Conservation (phyloP, 2,113 vertebrate species). For the Patagioenas fasciata region DNA sequence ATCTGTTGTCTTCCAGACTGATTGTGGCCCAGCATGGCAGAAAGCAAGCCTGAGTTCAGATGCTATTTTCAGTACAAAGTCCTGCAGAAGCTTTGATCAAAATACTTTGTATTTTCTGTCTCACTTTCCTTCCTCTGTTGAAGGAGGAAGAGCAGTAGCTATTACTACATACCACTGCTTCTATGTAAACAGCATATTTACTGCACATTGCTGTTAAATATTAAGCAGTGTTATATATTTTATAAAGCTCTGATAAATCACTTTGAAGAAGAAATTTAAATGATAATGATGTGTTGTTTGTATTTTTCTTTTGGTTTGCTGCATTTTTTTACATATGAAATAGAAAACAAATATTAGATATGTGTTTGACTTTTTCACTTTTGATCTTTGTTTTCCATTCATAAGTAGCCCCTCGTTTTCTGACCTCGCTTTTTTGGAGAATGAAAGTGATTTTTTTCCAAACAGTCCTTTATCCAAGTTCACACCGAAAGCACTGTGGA, state of each 20-base stretch:
- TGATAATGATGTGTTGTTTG: not conserved
- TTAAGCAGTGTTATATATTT: conserved; percentile 50
- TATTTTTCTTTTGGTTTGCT: conserved; percentile 3
- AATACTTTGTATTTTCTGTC: conserved; percentile 12
- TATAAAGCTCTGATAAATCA: conserved; percentile 35
- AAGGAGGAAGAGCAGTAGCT: conserved; percentile 2
- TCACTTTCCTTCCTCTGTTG: not conserved
- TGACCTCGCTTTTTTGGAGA: conserved; percentile 10
- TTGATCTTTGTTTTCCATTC: conserved; percentile 29
- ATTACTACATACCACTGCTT: not conserved
- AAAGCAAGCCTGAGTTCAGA: not conserved
- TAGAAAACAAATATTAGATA: conserved; percentile 1
- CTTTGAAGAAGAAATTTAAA: conserved; percentile 31
- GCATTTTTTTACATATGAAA: not conserved
- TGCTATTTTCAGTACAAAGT: not conserved
- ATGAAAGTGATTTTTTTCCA: not conserved
- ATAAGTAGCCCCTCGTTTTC: not conserved
- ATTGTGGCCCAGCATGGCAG: not conserved
- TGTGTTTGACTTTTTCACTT: conserved; percentile 14
- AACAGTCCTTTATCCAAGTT: conserved; percentile 14
- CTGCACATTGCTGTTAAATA: conserved; percentile 30
- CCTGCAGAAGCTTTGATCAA: conserved; percentile 33
- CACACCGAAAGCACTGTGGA: not conserved
- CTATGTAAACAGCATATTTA: not conserved
- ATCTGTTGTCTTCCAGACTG: not conserved